Evolutionary conservation across 2,888 invertebrate species (phyloP).

Genomic region (Tribolium freemani): DNA sequence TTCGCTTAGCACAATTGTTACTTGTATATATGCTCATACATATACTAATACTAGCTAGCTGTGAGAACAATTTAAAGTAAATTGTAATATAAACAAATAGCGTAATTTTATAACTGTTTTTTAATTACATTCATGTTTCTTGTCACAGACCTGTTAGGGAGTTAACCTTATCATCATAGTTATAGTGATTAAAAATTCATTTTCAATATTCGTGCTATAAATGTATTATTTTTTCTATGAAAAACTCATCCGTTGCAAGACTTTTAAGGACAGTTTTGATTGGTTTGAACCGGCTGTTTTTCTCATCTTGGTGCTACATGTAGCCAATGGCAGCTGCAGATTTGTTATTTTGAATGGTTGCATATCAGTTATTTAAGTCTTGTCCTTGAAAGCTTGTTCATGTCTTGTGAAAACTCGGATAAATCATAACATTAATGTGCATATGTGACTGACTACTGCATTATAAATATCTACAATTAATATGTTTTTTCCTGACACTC

Average conservation of each 20-base stretch:
- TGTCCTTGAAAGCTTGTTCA: constrained; percentile 38
- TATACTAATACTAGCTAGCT: constrained; percentile 39
- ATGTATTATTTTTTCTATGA: constrained; percentile 8
- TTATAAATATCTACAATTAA: constrained; percentile 52
- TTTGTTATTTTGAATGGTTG: constrained; percentile 14
- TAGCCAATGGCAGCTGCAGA: constrained; percentile 12
- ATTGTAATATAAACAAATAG: constrained; percentile 48
- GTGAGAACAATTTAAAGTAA: constrained; percentile 37
- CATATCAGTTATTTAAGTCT: constrained; percentile 23
- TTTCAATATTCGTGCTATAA: constrained; percentile 1
- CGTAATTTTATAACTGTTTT: constrained; percentile 47
- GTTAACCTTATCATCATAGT: constrained; percentile 11
- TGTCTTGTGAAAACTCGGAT: constrained; percentile 38
- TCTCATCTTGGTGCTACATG: constrained; percentile 19
- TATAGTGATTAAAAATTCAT: constrained; percentile 12
- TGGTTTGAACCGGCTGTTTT: background rate
- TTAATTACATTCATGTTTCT: constrained; percentile 15
- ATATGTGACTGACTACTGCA: constrained; percentile 65
- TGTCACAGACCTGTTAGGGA: constrained; percentile 8
- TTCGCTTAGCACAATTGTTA: constrained; percentile 41
- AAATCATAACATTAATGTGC: constrained; percentile 53
- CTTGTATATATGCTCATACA: constrained; percentile 40
- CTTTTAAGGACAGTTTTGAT: constrained; percentile 27
- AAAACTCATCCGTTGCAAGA: background rate
- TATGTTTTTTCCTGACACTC: background rate